phyloP scores from a whole-genome alignment of 2,113 vertebrate species.

The Chinchilla lanigera region DNA sequence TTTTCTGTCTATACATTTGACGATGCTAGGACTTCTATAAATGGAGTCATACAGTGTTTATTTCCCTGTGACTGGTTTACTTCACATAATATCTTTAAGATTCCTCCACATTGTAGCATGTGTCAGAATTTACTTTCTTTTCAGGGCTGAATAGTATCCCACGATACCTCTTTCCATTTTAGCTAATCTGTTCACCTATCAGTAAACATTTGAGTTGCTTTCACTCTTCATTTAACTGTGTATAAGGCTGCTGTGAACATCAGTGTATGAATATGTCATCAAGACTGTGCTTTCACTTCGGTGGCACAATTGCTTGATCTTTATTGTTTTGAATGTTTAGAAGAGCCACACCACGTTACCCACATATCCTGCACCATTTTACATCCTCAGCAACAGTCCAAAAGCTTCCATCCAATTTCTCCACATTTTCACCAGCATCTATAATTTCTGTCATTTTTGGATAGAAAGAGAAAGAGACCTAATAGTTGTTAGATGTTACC shows the following conservation, averaged over 20 bases:
- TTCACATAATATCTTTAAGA: neutral
- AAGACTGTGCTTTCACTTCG: neutral
- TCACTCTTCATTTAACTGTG: neutral
- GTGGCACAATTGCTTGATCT: neutral
- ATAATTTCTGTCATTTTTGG: neutral
- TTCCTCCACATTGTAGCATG: neutral
- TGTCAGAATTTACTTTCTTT: neutral
- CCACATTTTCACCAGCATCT: neutral
- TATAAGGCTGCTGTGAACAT: neutral
- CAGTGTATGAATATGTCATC: neutral
- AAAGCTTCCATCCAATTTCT: neutral
- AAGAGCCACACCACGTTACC: neutral
- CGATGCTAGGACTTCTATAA: neutral
- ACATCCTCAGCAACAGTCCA: neutral
- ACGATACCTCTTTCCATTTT: too few relatives aligned
- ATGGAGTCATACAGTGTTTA: neutral
- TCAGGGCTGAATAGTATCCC: neutral
- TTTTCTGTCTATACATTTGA: neutral
- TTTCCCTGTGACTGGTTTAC: neutral
- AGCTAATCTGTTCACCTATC: neutral
- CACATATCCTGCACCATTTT: neutral
- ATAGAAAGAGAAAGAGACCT: neutral
- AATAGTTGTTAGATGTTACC: neutral
- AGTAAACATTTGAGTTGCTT: neutral
- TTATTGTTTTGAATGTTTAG: neutral